These are phyloP conservation scores for Setipinna tenuifilis DNA, from an alignment of 2,797 vertebrate species.

Conservation along the genomic window DNA sequence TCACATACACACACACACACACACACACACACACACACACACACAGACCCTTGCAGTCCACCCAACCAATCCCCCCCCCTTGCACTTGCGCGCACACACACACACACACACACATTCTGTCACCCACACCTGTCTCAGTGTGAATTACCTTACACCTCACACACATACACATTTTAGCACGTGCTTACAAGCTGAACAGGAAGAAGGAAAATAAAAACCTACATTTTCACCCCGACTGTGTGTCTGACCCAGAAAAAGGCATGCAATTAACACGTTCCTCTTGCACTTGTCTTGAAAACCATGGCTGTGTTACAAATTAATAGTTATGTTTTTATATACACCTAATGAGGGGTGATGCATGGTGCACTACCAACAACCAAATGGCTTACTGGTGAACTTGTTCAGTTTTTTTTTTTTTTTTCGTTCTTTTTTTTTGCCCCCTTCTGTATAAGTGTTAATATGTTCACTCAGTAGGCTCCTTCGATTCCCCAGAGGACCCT, in stretches of 20 bases:
- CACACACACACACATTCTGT: not conserved
- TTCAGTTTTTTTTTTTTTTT: too few relatives aligned
- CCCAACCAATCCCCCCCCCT: too few relatives aligned
- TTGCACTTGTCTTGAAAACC: conserved; percentile 6
- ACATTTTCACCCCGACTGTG: not conserved
- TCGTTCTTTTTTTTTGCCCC: not conserved
- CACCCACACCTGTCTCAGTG: conserved; percentile 4
- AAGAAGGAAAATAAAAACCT: conserved; percentile 38
- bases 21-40: too few relatives aligned
- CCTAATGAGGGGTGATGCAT: not conserved
- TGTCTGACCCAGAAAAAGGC: conserved; percentile 4
- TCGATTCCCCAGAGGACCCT: conserved; percentile 64
- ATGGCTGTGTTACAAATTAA: conserved; percentile 3
- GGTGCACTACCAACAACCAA: too few relatives aligned
- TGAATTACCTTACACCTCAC: not conserved
- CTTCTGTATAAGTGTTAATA: conserved; percentile 35
- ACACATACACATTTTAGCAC: conserved; percentile 34
- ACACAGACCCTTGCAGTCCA: too few relatives aligned
- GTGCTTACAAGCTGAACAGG: conserved; percentile 29
- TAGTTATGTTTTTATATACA: conserved; percentile 18
- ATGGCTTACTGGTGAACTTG: too few relatives aligned
- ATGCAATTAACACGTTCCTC: conserved; percentile 18
- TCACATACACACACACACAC: too few relatives aligned
- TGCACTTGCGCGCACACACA: not conserved
- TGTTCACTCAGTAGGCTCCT: conserved; percentile 63